Percentiles rank a stretch among this genome's conserved stretches.
Conservation (phyloP, 2,113 vertebrate species). For the Oophaga pumilio region DNA sequence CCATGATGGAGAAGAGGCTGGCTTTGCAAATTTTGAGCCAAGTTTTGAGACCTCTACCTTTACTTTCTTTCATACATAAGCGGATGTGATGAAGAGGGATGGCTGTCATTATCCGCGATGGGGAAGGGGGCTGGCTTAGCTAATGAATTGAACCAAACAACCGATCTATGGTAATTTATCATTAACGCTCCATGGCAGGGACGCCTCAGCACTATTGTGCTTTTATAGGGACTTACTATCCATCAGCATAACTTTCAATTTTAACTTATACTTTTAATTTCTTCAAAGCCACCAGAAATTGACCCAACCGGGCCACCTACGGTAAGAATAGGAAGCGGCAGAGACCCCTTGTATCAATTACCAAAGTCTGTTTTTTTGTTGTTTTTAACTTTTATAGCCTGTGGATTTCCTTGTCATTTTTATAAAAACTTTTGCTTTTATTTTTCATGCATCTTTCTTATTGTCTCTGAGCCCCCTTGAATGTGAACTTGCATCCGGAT, state of each 20-base stretch:
- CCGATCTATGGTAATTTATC: background rate
- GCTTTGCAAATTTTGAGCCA: too few species aligned
- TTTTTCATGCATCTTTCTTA: slow-evolving; percentile 11
- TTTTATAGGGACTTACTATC: background rate
- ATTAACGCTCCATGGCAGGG: background rate
- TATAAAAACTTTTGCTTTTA: background rate
- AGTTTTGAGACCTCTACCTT: too few species aligned
- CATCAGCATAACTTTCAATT: background rate
- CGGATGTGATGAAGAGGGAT: too few species aligned
- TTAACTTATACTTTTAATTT: slow-evolving; percentile 45
- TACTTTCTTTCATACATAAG: too few species aligned
- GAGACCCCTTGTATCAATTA: background rate
- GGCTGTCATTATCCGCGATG: too few species aligned
- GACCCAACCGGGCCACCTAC: slow-evolving; percentile 50
- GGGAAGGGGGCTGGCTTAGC: too few species aligned
- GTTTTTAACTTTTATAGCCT: background rate
- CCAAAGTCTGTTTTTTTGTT: background rate
- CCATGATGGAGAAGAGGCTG: too few species aligned
- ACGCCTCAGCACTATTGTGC: background rate
- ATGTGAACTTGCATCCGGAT: background rate
- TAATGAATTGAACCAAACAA: too few species aligned
- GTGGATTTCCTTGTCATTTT: slow-evolving; percentile 6
- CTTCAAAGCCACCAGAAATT: slow-evolving; percentile 55
- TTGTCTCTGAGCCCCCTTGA: slow-evolving; percentile 9
- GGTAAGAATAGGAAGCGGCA: slow-evolving; percentile 41